These are phyloP conservation scores for Syngnathus floridae DNA, from an alignment of 2,113 vertebrate species.

Conservation along the genomic window DNA sequence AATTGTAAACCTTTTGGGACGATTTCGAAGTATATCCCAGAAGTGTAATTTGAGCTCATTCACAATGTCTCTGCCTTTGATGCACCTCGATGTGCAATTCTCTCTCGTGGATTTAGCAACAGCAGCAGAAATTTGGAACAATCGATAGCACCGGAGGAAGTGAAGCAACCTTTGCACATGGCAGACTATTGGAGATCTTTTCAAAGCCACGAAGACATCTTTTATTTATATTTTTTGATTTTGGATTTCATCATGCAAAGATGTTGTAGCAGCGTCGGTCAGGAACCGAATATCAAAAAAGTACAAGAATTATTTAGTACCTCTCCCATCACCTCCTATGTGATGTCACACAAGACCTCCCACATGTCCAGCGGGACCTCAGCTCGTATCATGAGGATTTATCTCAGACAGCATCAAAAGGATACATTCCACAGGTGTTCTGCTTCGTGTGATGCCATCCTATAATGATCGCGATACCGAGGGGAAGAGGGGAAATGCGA, in stretches of 20 bases:
- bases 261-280: neutral
- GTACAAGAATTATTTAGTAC: neutral
- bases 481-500: too few relatives aligned
- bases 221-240: neutral
- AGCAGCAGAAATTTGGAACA: neutral
- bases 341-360: too few relatives aligned
- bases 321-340: too few relatives aligned
- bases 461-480: too few relatives aligned
- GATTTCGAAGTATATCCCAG: too few relatives aligned
- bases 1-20: too few relatives aligned
- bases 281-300: neutral
- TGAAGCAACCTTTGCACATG: neutral
- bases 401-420: too few relatives aligned
- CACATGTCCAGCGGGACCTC: too few relatives aligned
- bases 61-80: too few relatives aligned
- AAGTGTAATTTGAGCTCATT: neutral
- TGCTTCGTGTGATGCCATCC: too few relatives aligned
- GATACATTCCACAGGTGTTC: too few relatives aligned
- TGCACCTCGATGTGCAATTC: neutral
- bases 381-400: neutral
- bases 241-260: neutral
- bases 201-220: neutral
- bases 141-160: neutral
- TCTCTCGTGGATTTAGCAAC: neutral
- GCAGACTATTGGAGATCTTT: neutral